These are phyloP conservation scores for Sisor rabdophorus DNA, from an alignment of 2,113 vertebrate genomes.

Conservation along the genomic window DNA sequence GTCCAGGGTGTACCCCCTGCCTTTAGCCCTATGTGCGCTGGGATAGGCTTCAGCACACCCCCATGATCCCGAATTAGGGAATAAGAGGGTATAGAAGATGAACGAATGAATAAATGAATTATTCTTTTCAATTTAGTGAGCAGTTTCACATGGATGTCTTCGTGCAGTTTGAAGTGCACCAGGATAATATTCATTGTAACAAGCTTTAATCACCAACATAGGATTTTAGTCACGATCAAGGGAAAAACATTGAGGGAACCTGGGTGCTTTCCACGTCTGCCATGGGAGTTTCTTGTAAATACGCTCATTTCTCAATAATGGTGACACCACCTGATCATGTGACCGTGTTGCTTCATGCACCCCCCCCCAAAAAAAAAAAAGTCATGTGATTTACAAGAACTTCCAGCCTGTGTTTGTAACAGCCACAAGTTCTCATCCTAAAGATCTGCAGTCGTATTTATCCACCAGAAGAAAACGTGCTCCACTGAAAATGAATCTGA, in stretches of 20 bases:
- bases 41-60: too few relatives aligned
- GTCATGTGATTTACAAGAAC: conserved; percentile 52
- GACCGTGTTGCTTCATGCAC: conserved; percentile 25
- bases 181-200: neutral
- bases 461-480: too few relatives aligned
- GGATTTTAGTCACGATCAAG: conserved; percentile 7
- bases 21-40: too few relatives aligned
- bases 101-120: too few relatives aligned
- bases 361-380: too few relatives aligned
- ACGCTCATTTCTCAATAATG: conserved; percentile 30
- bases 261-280: conserved; percentile 37
- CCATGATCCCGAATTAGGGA: too few relatives aligned
- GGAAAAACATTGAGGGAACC: conserved; percentile 28
- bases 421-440: neutral
- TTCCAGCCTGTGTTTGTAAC: conserved; percentile 18
- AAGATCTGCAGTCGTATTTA: too few relatives aligned
- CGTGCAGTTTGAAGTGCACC: too few relatives aligned
- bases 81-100: too few relatives aligned
- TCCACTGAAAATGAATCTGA: too few relatives aligned
- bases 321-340: conserved; percentile 38
- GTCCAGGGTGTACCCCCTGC: too few relatives aligned
- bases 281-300: conserved; percentile 46
- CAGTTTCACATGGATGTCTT: neutral
- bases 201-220: conserved; percentile 7
- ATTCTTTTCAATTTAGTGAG: neutral